Evolutionary conservation across 1,140 invertebrate genomes (phyloP).

Genomic region (Drosophila auraria): DNA sequence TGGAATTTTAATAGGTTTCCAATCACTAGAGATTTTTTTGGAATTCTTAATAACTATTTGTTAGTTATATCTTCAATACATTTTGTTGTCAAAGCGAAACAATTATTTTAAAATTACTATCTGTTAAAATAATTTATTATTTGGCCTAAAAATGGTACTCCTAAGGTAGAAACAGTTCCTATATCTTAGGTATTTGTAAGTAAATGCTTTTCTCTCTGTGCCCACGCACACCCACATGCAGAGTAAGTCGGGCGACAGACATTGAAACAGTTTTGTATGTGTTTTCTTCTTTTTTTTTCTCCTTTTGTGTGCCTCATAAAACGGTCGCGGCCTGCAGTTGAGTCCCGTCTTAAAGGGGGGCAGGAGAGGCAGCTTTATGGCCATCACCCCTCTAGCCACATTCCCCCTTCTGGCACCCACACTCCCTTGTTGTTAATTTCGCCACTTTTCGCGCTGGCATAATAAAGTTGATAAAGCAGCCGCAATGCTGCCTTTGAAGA

Average conservation of each 20-base stretch:
- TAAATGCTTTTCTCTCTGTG: background rate
- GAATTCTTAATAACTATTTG: no score
- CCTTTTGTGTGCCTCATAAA: slow-evolving; percentile 34
- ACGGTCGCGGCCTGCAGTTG: slow-evolving; percentile 48
- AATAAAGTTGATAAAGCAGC: slow-evolving; percentile 75
- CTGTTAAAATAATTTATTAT: no score
- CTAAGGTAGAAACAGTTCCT: no score
- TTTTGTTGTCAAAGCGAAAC: no score
- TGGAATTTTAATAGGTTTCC: no score
- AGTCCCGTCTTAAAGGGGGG: slow-evolving; percentile 31
- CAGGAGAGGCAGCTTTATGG: slow-evolving; percentile 35
- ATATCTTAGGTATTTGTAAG: background rate
- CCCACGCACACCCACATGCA: background rate
- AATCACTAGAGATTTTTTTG: no score
- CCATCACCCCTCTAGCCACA: slow-evolving; percentile 13
- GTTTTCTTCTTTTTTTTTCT: background rate
- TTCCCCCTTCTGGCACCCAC: background rate
- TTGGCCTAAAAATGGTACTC: no score
- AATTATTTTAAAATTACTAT: no score
- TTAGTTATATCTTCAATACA: no score
- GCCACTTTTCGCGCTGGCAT: slow-evolving; percentile 73
- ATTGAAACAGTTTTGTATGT: slow-evolving; percentile 66
- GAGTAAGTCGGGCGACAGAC: slow-evolving; percentile 22
- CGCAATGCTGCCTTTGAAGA: slow-evolving; percentile 57
- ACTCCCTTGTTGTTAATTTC: slow-evolving; percentile 65